Evolutionary conservation across 2,797 vertebrate species (phyloP).

Genomic region (Cynopterus sphinx): DNA sequence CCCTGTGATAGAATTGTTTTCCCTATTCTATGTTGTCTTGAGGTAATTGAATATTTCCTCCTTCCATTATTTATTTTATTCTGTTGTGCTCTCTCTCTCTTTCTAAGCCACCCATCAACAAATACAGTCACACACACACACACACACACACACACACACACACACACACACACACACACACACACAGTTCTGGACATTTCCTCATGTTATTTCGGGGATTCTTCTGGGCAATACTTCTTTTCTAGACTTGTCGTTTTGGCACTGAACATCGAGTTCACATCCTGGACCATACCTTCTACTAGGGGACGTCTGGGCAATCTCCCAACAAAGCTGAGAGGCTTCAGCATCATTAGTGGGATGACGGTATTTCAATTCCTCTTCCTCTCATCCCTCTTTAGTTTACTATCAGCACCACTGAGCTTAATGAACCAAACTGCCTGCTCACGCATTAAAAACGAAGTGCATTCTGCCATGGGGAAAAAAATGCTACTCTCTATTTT

Average conservation of each 20-base stretch:
- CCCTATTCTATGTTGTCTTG: not conserved
- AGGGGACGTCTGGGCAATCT: constrained; percentile 70
- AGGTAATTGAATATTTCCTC: not conserved
- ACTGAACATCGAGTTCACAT: constrained; percentile 56
- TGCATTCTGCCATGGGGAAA: constrained; percentile 31
- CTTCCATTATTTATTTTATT: not conserved
- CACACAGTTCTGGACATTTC: not conserved
- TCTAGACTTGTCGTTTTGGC: constrained; percentile 55
- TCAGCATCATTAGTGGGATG: constrained; percentile 71
- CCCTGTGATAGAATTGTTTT: not conserved
- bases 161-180: not conserved
- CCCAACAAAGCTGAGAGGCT: constrained; percentile 64
- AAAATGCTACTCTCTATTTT: constrained; percentile 26
- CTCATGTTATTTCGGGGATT: constrained; percentile 61
- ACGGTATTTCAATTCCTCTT: constrained; percentile 71
- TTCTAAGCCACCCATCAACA: not conserved
- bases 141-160: not conserved
- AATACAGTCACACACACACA: not conserved
- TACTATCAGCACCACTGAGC: constrained; percentile 59
- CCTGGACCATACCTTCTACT: constrained; percentile 50
- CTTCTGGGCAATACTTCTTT: not conserved
- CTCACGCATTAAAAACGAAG: constrained; percentile 56
- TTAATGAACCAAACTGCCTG: constrained; percentile 73
- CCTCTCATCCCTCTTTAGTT: constrained; percentile 75
- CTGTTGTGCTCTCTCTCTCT: not conserved